These are phyloP conservation scores for Trogon surrucura DNA, from an alignment of 2,113 vertebrate genomes.

Conservation along the genomic window DNA sequence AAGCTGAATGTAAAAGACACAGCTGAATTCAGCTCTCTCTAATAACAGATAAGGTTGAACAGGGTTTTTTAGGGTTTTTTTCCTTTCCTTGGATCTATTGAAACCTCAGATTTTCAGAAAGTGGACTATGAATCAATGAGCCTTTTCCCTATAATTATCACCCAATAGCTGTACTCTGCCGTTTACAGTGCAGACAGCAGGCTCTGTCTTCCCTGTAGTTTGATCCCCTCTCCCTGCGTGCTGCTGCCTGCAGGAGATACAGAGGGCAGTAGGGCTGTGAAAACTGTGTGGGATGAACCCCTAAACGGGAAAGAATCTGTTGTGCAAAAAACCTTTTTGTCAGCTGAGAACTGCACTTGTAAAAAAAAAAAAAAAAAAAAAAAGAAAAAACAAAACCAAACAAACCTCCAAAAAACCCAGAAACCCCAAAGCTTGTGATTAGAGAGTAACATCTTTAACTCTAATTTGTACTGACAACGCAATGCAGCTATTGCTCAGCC, in stretches of 20 bases:
- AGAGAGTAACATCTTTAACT: conserved; percentile 53
- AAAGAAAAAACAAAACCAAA: too few relatives aligned
- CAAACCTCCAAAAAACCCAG: background rate
- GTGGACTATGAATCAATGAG: background rate
- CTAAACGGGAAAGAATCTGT: conserved; percentile 53
- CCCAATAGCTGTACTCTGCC: background rate
- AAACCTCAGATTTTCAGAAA: background rate
- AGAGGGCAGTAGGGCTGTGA: background rate
- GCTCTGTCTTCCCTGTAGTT: background rate
- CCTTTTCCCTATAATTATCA: conserved; percentile 12
- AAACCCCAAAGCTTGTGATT: conserved; percentile 32
- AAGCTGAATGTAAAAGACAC: background rate
- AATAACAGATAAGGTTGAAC: background rate
- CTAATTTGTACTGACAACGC: conserved; percentile 61
- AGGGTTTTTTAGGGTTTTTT: background rate
- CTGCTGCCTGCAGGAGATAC: conserved; percentile 29
- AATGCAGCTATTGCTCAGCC: conserved; percentile 27
- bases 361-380: background rate
- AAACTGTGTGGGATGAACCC: conserved; percentile 44
- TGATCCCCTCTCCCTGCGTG: background rate
- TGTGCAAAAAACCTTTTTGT: conserved; percentile 57
- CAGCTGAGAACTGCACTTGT: conserved; percentile 54
- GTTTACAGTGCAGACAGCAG: background rate
- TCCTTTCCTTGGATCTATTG: background rate
- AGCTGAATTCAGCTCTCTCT: background rate